These are phyloP conservation scores for Psilopogon haemacephalus DNA, from an alignment of 2,113 vertebrate species.

Conservation along the genomic window DNA sequence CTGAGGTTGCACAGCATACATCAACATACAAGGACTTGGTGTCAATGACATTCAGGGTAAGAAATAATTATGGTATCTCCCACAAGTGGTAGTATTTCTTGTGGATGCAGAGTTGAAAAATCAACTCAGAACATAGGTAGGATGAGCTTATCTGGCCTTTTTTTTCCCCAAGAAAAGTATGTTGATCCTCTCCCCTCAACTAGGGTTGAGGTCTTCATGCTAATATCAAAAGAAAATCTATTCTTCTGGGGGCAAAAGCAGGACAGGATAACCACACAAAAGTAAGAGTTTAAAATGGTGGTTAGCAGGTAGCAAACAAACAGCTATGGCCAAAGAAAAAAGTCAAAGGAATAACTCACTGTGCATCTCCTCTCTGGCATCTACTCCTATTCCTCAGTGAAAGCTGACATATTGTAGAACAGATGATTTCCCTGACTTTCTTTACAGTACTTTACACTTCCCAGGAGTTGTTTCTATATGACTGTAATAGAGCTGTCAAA, in stretches of 20 bases:
- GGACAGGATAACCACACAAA: background rate
- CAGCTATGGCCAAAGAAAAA: background rate
- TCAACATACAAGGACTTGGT: background rate
- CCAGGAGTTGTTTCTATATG: slow-evolving; percentile 43
- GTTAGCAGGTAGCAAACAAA: background rate
- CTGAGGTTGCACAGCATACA: background rate
- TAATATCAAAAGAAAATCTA: background rate
- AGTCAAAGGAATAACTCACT: background rate
- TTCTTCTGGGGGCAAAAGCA: background rate
- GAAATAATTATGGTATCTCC: background rate
- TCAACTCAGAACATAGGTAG: background rate
- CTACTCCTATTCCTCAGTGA: background rate
- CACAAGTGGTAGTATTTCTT: background rate
- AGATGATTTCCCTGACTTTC: slow-evolving; percentile 25
- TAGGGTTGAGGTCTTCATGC: background rate
- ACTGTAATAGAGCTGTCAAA: slow-evolving; percentile 67
- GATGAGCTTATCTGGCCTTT: background rate
- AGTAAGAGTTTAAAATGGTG: background rate
- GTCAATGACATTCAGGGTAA: background rate
- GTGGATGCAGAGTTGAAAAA: background rate
- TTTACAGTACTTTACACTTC: slow-evolving; percentile 56
- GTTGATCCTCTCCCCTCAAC: background rate
- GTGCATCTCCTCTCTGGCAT: background rate
- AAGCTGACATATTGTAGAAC: slow-evolving; percentile 52
- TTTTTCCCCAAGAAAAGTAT: background rate